A percentile compares a stretch with the other conserved stretches of the same genome.
Evolutionary conservation across 2,888 invertebrate genomes (phyloP).

Genomic region (Ophraella communa): DNA sequence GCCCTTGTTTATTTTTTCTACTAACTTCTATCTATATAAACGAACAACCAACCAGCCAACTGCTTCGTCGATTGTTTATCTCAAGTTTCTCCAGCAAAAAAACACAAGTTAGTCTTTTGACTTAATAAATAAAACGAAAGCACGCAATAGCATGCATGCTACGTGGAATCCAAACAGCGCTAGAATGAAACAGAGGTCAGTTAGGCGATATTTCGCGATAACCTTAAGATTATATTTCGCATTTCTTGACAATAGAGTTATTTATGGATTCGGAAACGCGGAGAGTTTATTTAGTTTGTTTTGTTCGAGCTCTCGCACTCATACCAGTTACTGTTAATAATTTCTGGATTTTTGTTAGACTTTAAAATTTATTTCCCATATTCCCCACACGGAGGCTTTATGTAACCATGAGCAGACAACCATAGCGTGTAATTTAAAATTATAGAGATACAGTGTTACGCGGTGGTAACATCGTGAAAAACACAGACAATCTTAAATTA

Average conservation of each 20-base stretch:
- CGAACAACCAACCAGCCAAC: slow-evolving; percentile 2
- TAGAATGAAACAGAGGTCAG: slow-evolving; percentile 18
- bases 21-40: slow-evolving; percentile 1
- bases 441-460: no score
- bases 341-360: no score
- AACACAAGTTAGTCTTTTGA: slow-evolving; percentile 21
- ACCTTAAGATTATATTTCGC: slow-evolving; percentile 23
- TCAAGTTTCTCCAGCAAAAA: slow-evolving; percentile 7
- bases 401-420: no score
- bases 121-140: slow-evolving; percentile 18
- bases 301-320: not conserved
- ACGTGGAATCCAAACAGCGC: slow-evolving; percentile 1
- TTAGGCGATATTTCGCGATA: slow-evolving; percentile 25
- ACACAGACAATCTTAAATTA: no score
- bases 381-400: no score
- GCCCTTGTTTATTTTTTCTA: no score
- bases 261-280: slow-evolving; percentile 8
- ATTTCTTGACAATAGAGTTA: slow-evolving; percentile 13
- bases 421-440: no score
- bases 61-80: not conserved
- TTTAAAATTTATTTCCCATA: no score
- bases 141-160: slow-evolving; percentile 18
- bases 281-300: slow-evolving; percentile 8
- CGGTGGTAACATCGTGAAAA: no score
- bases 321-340: not conserved